A percentile compares a stretch with the other conserved stretches of the same genome.
phyloP scores from a whole-genome alignment of 1,140 invertebrate genomes.

The Matsumurasca onukii region DNA sequence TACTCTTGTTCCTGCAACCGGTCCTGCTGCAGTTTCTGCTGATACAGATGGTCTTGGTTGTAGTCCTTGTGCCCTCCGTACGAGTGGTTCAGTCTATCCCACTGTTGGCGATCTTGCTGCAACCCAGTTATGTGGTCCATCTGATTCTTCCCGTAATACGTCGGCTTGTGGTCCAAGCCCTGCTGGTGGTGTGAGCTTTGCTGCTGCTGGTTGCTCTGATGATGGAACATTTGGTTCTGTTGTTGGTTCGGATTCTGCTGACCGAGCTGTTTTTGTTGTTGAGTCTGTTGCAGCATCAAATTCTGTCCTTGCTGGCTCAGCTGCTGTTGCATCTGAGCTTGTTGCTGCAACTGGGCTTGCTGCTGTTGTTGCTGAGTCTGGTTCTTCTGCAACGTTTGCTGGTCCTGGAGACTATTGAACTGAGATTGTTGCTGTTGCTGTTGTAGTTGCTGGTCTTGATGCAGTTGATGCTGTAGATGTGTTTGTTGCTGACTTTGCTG shows the following conservation, averaged over 20 bases:
- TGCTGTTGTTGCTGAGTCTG: constrained; percentile 29
- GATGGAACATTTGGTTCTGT: constrained; percentile 13
- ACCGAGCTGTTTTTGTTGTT: constrained; percentile 34
- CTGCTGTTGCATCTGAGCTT: constrained; percentile 35
- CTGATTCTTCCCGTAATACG: background rate
- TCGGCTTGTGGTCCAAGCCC: background rate
- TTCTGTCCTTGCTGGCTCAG: constrained; percentile 36
- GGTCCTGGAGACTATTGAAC: constrained; percentile 26
- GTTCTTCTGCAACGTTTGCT: constrained; percentile 30
- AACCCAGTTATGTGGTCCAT: constrained; percentile 17
- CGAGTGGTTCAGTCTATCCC: constrained; percentile 19
- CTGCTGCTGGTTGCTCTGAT: constrained; percentile 21
- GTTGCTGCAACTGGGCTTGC: constrained; percentile 35
- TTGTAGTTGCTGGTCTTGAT: constrained; percentile 25
- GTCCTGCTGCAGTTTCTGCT: constrained; percentile 24
- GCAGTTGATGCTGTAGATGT: constrained; percentile 25
- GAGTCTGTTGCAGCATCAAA: constrained; percentile 29
- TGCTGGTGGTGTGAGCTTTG: constrained; percentile 12
- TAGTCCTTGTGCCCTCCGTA: constrained; percentile 17
- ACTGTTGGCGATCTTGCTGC: constrained; percentile 12
- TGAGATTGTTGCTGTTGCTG: constrained; percentile 35
- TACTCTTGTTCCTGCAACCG: constrained; percentile 26
- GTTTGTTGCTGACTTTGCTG: constrained; percentile 35
- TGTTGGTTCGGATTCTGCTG: constrained; percentile 34
- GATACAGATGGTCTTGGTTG: constrained; percentile 17